Evolutionary conservation across 2,888 invertebrate genomes (phyloP).

Genomic region (Tetrapedia diversipes): DNA sequence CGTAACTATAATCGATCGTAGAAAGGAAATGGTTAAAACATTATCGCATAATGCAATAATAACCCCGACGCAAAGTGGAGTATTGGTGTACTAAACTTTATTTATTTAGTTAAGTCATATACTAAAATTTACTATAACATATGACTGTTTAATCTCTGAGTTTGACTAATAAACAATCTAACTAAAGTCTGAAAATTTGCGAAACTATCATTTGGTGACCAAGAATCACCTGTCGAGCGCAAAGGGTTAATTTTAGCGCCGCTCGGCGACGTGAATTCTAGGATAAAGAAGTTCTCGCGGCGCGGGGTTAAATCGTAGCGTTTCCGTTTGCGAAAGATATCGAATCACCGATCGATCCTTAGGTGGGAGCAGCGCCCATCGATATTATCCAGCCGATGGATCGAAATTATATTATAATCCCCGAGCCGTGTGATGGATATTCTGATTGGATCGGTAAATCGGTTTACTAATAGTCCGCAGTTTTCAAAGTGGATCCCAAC

Average conservation of each 20-base stretch:
- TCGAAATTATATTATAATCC: constrained; percentile 66
- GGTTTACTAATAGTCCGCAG: constrained; percentile 54
- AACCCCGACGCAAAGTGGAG: no score
- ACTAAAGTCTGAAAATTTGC: no score
- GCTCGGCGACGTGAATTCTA: constrained; percentile 30
- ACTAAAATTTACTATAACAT: no score
- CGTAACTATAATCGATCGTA: no score
- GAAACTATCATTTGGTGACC: no score
- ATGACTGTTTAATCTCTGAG: no score
- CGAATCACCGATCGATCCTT: constrained; percentile 46
- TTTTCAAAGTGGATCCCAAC: constrained; percentile 53
- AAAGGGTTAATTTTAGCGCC: constrained; percentile 37
- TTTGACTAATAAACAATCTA: no score
- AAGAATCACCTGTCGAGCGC: no score
- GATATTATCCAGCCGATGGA: constrained; percentile 53
- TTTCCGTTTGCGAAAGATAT: constrained; percentile 55
- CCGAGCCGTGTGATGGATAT: constrained; percentile 60
- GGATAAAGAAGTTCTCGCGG: constrained; percentile 33
- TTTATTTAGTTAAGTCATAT: no score
- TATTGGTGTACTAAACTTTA: no score
- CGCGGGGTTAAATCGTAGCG: neutral
- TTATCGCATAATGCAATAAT: no score
- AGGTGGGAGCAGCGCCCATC: constrained; percentile 31
- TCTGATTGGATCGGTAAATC: constrained; percentile 61
- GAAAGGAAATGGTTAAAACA: no score